Conservation (phyloP, 2,113 vertebrate species). For the Channa maculata region DNA sequence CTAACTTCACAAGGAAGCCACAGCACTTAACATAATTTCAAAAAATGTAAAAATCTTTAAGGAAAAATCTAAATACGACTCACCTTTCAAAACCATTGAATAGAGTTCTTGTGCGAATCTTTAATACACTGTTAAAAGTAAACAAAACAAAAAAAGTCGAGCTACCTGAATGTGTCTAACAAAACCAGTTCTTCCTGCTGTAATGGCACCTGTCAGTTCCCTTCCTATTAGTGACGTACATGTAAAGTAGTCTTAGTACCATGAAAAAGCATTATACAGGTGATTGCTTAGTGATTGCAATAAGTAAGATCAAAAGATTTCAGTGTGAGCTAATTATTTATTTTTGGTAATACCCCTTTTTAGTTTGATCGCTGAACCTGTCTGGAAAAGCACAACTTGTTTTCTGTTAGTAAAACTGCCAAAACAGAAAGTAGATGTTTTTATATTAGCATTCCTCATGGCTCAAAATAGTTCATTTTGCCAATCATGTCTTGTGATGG, state of each 20-base stretch:
- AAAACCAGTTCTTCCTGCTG: slow-evolving; percentile 38
- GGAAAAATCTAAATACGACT: slow-evolving; percentile 19
- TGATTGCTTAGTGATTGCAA: too few species aligned
- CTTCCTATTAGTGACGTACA: neutral
- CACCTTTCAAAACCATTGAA: slow-evolving; percentile 4
- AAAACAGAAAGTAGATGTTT: too few species aligned
- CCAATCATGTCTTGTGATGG: too few species aligned
- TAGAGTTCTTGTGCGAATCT: neutral
- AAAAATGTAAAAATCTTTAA: neutral
- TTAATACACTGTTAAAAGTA: neutral
- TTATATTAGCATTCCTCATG: too few species aligned
- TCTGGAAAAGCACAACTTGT: too few species aligned
- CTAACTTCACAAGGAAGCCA: neutral
- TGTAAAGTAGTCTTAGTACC: neutral
- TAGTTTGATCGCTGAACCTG: too few species aligned
- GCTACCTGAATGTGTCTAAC: neutral
- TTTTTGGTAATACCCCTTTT: too few species aligned
- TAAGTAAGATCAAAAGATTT: too few species aligned
- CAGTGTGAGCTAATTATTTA: too few species aligned
- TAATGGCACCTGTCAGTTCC: neutral
- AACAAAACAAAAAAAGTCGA: neutral
- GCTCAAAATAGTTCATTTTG: too few species aligned
- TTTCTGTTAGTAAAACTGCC: too few species aligned
- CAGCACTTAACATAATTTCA: neutral
- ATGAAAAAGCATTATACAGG: neutral